phyloP scores from a whole-genome alignment of 2,113 vertebrate genomes.

The Lontra canadensis region DNA sequence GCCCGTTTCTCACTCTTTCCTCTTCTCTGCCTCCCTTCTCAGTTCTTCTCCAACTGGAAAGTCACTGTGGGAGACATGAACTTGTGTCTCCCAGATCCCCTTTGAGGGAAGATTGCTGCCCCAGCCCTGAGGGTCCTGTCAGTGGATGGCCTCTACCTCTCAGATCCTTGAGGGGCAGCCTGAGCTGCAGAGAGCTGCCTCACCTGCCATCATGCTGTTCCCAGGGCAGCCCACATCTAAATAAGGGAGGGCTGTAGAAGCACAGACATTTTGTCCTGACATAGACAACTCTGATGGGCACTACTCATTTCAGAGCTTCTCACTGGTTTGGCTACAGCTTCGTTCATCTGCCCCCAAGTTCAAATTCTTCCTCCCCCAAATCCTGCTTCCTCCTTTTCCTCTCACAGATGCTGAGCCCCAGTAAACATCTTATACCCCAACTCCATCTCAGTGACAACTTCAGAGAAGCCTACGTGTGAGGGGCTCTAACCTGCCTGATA shows the following conservation, averaged over 20 bases:
- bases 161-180: not conserved
- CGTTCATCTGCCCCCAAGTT: not conserved
- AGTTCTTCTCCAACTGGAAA: not conserved
- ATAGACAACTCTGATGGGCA: not conserved
- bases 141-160: not conserved
- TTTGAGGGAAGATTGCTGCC: not conserved
- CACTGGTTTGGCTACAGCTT: not conserved
- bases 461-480: not conserved
- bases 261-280: not conserved
- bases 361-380: not conserved
- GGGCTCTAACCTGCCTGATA: too few species aligned
- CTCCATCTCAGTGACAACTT: not conserved
- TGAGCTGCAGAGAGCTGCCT: not conserved
- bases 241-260: not conserved
- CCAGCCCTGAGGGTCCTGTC: not conserved
- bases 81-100: fast-evolving
- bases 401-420: not conserved
- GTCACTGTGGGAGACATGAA: not conserved
- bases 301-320: not conserved
- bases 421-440: not conserved
- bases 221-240: not conserved
- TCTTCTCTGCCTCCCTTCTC: not conserved
- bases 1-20: not conserved
- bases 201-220: not conserved
- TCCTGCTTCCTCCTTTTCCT: not conserved